These are phyloP conservation scores for Ceratotherium simum DNA, from an alignment of 2,113 vertebrate species.

Conservation along the genomic window DNA sequence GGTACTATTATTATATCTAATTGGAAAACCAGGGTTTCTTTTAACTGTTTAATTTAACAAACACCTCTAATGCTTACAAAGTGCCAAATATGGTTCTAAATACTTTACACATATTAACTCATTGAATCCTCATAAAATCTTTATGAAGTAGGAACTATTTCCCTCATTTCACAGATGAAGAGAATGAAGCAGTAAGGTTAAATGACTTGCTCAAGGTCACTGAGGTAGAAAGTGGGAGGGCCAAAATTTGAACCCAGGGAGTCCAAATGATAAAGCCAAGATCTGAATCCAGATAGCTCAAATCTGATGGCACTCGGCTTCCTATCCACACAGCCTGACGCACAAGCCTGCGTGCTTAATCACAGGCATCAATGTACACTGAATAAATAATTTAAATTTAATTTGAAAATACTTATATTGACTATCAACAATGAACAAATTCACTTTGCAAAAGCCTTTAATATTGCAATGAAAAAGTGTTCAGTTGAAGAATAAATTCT, in stretches of 20 bases:
- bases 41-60: background rate
- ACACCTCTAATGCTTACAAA: background rate
- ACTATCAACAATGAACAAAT: background rate
- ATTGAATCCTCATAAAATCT: background rate
- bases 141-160: background rate
- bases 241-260: background rate
- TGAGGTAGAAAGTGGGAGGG: background rate
- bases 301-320: background rate
- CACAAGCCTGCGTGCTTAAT: too few relatives aligned
- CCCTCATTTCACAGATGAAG: background rate
- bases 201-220: background rate
- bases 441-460: background rate
- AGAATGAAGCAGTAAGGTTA: background rate
- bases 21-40: background rate
- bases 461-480: background rate
- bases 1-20: background rate
- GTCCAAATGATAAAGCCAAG: background rate
- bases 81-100: background rate
- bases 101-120: background rate
- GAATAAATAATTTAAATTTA: background rate
- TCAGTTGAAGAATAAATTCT: conserved; percentile 23
- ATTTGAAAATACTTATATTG: background rate
- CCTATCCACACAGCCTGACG: rapidly evolving
- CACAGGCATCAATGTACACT: background rate
- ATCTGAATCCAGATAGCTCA: background rate